Evolutionary conservation across 1,140 invertebrate genomes (phyloP), one percentile per base, ranked within the genome.

Genomic region (Solenopsis fugax): DNA sequence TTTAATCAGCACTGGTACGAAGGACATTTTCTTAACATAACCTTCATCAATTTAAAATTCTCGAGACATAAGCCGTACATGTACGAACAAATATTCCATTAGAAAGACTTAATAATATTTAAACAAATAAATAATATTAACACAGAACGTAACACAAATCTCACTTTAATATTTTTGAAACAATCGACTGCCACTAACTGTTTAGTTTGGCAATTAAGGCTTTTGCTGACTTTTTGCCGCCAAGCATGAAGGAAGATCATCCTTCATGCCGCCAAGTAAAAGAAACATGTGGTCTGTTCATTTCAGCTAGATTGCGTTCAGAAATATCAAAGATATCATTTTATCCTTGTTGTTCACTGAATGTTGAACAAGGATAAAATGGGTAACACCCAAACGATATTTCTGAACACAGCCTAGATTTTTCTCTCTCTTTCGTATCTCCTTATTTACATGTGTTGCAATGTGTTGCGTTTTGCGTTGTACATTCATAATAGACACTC

Each of bases 11-110:
- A 80, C 13, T 4, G 7, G 10, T 5, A 64, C 12, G 24, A 41
- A 18, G 29, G 13, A 80, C 2, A 41, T 76, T 76, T 78, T 80
- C 12, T 21, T 24, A 13, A 58, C 24, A 41, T 50, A 78, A 78
- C 18, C 41, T 64, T 12, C 13, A 77, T 1, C n/a, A 0, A 24
- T 34, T 64, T 16, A 60, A n/a, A 37, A 29, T 0, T 45, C 1
- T 73, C 4, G 12, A 72, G 34, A 45, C 5, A n/a, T 13, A 41
- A 52, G 2, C n/a, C 7, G 41, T n/a, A 9, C 24, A 16, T 4
- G 41, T 18, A 9, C 5, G 3, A 41, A 16, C n/a, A 58, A 41
- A 10, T 58, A 6, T 41, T 9, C 13, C 34, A 58, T 58, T 58
- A n/a, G 16, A 54, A 9, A 29, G 29, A 29, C 29, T 29, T 29